Evolutionary conservation across 2,797 vertebrate genomes (phyloP).

Genomic region (Tachyglossus aculeatus): DNA sequence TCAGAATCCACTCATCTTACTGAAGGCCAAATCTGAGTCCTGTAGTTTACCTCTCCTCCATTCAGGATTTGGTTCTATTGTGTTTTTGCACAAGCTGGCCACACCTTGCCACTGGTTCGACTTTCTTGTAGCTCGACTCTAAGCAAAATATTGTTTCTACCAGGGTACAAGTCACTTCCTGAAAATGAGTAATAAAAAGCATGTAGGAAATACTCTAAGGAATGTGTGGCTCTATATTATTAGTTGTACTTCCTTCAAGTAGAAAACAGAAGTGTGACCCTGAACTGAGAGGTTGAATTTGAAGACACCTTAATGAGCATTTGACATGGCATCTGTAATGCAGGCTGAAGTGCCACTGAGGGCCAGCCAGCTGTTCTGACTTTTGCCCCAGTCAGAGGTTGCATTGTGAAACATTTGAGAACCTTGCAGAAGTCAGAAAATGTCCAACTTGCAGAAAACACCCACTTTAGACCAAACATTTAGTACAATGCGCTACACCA

Average conservation of each 20-base stretch:
- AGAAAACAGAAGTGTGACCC: background rate
- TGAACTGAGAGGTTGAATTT: background rate
- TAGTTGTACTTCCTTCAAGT: background rate
- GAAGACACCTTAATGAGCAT: background rate
- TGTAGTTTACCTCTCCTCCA: background rate
- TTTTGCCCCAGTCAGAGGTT: background rate
- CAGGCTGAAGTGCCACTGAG: background rate
- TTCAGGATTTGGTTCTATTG: conserved; percentile 6
- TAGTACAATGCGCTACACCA: too few species aligned
- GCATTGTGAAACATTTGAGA: accelerated
- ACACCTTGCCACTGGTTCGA: background rate
- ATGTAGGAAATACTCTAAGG: conserved; percentile 20
- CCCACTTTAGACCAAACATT: too few species aligned
- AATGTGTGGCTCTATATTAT: conserved; percentile 18
- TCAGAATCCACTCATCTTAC: background rate
- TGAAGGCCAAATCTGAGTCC: background rate
- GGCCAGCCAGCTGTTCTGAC: accelerated
- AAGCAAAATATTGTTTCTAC: conserved; percentile 40
- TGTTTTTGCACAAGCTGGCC: background rate
- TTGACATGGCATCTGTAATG: background rate
- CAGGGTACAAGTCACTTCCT: conserved; percentile 57
- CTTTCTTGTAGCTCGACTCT: conserved; percentile 21
- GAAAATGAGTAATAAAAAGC: conserved; percentile 49
- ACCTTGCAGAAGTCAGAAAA: too few species aligned
- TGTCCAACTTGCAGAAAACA: too few species aligned